A percentile compares a stretch with the other conserved stretches of the same genome.
phyloP scores from a whole-genome alignment of 2,888 invertebrate species.

The Synanthedon myopaeformis region DNA sequence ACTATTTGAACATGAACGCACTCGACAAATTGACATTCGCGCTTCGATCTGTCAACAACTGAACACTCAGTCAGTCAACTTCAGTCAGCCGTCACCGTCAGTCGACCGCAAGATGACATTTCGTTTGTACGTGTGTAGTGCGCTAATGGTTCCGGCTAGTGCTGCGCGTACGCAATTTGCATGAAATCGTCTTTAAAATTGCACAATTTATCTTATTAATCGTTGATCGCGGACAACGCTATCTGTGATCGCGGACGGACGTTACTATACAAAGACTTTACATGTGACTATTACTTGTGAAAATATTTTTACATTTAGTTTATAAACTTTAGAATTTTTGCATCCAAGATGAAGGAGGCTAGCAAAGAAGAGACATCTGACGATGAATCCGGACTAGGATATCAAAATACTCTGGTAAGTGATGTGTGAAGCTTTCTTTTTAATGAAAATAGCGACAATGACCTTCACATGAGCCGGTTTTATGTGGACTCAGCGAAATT shows the following conservation, averaged over 20 bases:
- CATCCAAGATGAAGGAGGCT: constrained; percentile 42
- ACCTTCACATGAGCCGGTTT: not conserved
- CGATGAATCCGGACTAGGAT: constrained; percentile 76
- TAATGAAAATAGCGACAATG: constrained; percentile 25
- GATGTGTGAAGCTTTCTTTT: constrained; percentile 40
- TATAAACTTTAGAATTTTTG: constrained; percentile 14
- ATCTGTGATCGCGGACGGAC: constrained; percentile 34
- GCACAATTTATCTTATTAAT: constrained; percentile 47
- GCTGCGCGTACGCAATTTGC: constrained; percentile 44
- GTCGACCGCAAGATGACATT: constrained; percentile 50
- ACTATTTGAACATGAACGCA: too few species aligned
- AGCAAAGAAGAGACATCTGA: constrained; percentile 61
- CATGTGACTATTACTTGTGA: not conserved
- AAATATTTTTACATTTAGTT: not conserved
- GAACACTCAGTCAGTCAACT: not conserved
- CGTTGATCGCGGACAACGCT: constrained; percentile 36
- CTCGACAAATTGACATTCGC: too few species aligned
- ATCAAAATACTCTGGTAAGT: constrained; percentile 78
- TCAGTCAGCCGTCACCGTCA: constrained; percentile 25
- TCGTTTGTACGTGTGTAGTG: constrained; percentile 37
- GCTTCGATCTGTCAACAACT: not conserved
- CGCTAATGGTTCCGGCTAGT: constrained; percentile 20
- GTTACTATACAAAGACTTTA: not conserved
- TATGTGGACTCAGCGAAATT: not conserved
- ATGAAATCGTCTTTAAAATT: constrained; percentile 60